These are phyloP conservation scores for Kryptopterus vitreolus DNA, from an alignment of 2,797 vertebrate species.

Conservation along the genomic window DNA sequence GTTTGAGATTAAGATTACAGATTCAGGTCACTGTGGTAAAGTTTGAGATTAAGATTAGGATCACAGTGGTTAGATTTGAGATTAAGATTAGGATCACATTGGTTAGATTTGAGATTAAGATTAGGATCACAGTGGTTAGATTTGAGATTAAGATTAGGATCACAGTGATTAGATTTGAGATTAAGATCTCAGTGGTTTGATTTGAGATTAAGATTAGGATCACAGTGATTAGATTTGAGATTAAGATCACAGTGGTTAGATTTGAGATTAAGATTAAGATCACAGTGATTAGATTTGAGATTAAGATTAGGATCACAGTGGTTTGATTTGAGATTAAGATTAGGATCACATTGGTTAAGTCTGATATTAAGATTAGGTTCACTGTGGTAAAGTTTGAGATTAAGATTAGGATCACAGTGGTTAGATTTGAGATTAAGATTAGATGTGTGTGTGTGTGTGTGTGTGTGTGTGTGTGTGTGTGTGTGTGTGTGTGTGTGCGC, in stretches of 20 bases:
- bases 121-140: neutral
- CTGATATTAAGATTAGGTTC: neutral
- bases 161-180: neutral
- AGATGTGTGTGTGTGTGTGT: neutral
- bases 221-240: neutral
- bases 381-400: neutral
- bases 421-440: neutral
- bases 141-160: neutral
- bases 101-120: neutral
- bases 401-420: neutral
- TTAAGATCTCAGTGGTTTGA: neutral
- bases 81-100: neutral
- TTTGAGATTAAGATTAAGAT: neutral
- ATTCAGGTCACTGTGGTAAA: neutral
- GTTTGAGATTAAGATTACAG: neutral
- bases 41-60: too few relatives aligned
- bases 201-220: neutral
- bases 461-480: constrained; percentile 32
- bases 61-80: neutral
- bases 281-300: neutral
- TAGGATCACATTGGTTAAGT: neutral
- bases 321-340: too few relatives aligned
- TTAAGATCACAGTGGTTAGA: neutral
- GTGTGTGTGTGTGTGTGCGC: neutral
- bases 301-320: neutral